phyloP scores from a whole-genome alignment of 1,140 invertebrate genomes.

The Halictus rubicundus region DNA sequence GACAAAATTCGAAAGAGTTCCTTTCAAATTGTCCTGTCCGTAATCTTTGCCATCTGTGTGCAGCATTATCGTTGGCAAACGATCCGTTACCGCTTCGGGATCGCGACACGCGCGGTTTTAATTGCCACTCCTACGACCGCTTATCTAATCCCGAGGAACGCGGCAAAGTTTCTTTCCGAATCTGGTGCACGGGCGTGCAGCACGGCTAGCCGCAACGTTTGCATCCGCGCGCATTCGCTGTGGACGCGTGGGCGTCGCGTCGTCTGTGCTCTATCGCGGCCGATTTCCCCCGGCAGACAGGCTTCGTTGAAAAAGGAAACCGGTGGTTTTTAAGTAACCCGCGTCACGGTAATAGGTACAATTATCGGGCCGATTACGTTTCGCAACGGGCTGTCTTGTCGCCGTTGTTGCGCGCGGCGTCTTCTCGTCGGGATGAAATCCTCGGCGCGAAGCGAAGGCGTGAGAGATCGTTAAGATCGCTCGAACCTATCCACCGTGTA shows the following conservation, averaged over 20 bases:
- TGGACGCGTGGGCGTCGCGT: neutral
- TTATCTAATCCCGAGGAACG: conserved; percentile 40
- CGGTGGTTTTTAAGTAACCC: neutral
- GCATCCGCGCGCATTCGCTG: neutral
- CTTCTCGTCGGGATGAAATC: conserved; percentile 8
- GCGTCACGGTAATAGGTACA: neutral
- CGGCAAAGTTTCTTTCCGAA: conserved; percentile 21
- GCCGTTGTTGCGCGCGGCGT: neutral
- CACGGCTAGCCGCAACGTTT: neutral
- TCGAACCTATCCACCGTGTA: neutral
- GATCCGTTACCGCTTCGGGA: neutral
- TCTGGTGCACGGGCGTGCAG: neutral
- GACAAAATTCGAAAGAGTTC: too few relatives aligned
- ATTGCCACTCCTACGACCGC: conserved; percentile 37
- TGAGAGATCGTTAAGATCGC: conserved; percentile 24
- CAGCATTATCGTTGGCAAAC: neutral
- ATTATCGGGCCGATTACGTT: conserved; percentile 26
- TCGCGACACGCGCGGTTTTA: neutral
- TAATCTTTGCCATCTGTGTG: too few relatives aligned
- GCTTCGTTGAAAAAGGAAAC: neutral
- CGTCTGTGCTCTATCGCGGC: neutral
- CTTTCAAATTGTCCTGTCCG: too few relatives aligned
- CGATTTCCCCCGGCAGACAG: neutral
- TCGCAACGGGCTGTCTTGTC: neutral
- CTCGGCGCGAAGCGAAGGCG: conserved; percentile 30